These are phyloP conservation scores for Cyclophora punctaria DNA, from an alignment of 2,888 invertebrate genomes.

Conservation along the genomic window DNA sequence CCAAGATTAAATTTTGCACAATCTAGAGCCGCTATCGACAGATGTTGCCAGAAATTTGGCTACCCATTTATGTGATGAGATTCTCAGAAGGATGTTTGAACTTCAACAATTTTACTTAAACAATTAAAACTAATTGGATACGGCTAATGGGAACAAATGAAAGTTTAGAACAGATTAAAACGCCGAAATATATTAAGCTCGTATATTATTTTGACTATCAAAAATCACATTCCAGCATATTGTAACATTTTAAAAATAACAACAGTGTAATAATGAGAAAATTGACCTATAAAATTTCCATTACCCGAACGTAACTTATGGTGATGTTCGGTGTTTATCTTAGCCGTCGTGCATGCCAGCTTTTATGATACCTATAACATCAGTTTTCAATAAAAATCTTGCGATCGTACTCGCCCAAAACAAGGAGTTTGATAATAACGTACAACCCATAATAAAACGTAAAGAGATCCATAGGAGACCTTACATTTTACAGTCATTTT, in stretches of 20 bases:
- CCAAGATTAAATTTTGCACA: slow-evolving; percentile 69
- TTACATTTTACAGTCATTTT: slow-evolving; percentile 17
- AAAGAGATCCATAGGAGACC: slow-evolving; percentile 35
- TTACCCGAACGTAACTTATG: slow-evolving; percentile 35
- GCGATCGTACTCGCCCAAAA: slow-evolving; percentile 39
- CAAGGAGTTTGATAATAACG: slow-evolving; percentile 41
- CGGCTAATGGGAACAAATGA: slow-evolving; percentile 15
- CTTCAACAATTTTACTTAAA: slow-evolving; percentile 31
- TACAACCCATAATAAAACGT: slow-evolving; percentile 37
- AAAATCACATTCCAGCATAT: too few relatives aligned
- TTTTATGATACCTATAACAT: slow-evolving; percentile 54
- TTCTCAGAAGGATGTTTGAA: slow-evolving; percentile 36
- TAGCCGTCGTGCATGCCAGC: slow-evolving; percentile 37
- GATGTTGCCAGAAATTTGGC: slow-evolving; percentile 61
- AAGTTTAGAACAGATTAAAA: slow-evolving; percentile 17
- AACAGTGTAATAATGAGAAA: slow-evolving; percentile 39
- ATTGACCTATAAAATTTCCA: slow-evolving; percentile 50
- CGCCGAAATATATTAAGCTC: slow-evolving; percentile 6
- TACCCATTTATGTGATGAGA: slow-evolving; percentile 48
- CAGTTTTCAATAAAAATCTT: slow-evolving; percentile 51
- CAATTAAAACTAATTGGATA: slow-evolving; percentile 28
- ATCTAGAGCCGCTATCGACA: slow-evolving; percentile 59
- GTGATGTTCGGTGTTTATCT: slow-evolving; percentile 39
- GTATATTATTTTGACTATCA: too few relatives aligned
- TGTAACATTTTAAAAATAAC: slow-evolving; percentile 26